A percentile compares a stretch with the other conserved stretches of the same genome.
phyloP scores from a whole-genome alignment of 2,113 vertebrate species.

The Ibidorhyncha struthersii region DNA sequence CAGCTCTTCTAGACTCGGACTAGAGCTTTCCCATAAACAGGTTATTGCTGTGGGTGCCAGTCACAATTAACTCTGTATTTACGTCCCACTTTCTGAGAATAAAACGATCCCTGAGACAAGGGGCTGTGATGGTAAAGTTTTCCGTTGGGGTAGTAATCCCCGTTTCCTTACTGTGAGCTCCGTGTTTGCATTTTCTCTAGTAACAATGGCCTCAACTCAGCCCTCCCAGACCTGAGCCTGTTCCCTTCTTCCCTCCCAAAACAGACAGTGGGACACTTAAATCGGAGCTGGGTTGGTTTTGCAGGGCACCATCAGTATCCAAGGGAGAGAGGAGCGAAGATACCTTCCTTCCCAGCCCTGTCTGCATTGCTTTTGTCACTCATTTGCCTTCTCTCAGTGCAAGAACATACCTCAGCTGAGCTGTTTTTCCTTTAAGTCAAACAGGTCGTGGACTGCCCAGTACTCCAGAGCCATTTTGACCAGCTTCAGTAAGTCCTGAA shows the following conservation, averaged over 20 bases:
- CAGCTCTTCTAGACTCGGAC: conserved; percentile 2
- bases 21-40: conserved; percentile 15
- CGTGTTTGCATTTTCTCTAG: accelerated
- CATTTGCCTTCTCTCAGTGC: conserved; percentile 50
- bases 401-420: conserved; percentile 66
- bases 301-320: background rate
- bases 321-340: conserved; percentile 64
- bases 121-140: background rate
- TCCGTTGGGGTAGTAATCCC: background rate
- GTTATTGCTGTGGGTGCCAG: background rate
- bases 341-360: conserved; percentile 52
- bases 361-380: conserved; percentile 53
- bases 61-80: conserved; percentile 17
- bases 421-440: conserved; percentile 20
- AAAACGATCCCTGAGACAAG: background rate
- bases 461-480: conserved; percentile 46
- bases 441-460: conserved; percentile 27
- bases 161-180: background rate
- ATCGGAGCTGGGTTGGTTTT: background rate
- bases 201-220: background rate
- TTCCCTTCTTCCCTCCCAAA: background rate
- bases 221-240: background rate
- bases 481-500: conserved; percentile 56
- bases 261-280: accelerated
- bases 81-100: background rate